Conservation (phyloP, 2,113 vertebrate species). For the Sorex araneus region DNA sequence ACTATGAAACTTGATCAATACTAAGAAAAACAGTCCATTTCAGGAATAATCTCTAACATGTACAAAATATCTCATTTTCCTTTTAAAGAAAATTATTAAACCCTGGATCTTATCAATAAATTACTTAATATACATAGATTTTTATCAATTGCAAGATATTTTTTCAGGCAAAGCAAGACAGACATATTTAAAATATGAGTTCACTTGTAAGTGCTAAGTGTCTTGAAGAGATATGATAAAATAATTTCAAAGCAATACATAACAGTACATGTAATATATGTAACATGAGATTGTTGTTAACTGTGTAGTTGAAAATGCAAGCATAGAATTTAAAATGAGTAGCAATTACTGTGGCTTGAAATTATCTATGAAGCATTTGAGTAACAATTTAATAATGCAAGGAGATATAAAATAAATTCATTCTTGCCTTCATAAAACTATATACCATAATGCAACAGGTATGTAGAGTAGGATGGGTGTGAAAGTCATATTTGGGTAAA, state of each 20-base stretch:
- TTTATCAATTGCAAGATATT: too few species aligned
- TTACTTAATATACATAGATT: neutral
- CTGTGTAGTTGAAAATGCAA: neutral
- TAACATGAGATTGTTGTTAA: neutral
- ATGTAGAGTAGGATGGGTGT: neutral
- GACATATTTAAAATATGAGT: too few species aligned
- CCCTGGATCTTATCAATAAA: neutral
- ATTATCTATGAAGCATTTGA: neutral
- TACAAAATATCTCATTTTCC: slow-evolving; percentile 3
- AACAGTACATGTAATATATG: neutral
- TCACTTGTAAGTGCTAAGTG: too few species aligned
- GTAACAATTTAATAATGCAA: slow-evolving; percentile 38
- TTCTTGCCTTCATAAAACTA: slow-evolving; percentile 15
- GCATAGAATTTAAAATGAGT: neutral
- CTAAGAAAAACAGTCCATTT: neutral
- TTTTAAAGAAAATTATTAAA: neutral
- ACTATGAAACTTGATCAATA: neutral
- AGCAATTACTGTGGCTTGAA: neutral
- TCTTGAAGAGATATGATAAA: too few species aligned
- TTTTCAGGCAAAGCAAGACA: too few species aligned
- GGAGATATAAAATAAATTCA: neutral
- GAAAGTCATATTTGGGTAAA: neutral
- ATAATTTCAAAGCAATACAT: too few species aligned
- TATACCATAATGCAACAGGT: neutral
- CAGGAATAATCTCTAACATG: neutral